A percentile compares a stretch with the other conserved stretches of the same genome.
These are phyloP conservation scores for Triops longicaudatus DNA, from an alignment of 1,140 invertebrate genomes.

Conservation along the genomic window DNA sequence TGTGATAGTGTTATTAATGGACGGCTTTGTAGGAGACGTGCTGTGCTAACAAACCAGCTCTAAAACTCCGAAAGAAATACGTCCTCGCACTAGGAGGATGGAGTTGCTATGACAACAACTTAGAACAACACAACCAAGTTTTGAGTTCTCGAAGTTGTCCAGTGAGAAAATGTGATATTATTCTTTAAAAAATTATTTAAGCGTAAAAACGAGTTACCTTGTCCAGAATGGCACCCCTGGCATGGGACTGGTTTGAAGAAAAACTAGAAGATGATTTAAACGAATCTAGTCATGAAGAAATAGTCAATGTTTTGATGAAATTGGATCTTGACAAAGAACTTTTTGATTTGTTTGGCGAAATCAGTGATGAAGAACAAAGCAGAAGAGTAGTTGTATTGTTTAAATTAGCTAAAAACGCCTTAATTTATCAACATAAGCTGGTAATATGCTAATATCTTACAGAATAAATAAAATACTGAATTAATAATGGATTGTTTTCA, in stretches of 20 bases:
- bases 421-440: background rate
- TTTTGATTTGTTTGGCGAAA: background rate
- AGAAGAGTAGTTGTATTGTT: background rate
- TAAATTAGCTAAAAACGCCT: background rate
- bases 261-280: background rate
- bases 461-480: background rate
- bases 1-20: too few relatives aligned
- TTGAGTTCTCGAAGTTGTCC: background rate
- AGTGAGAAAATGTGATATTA: too few relatives aligned
- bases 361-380: background rate
- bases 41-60: too few relatives aligned
- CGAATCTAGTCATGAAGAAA: conserved; percentile 1
- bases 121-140: background rate
- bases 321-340: background rate
- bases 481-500: background rate
- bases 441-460: background rate
- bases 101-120: background rate
- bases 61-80: too few relatives aligned
- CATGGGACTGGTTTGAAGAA: background rate
- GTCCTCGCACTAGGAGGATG: too few relatives aligned
- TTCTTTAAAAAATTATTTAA: background rate
- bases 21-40: too few relatives aligned
- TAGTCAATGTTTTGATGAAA: background rate
- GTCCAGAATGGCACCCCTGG: background rate
- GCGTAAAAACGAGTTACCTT: background rate